phyloP scores from a whole-genome alignment of 2,888 invertebrate genomes.

The Carcina quercana region DNA sequence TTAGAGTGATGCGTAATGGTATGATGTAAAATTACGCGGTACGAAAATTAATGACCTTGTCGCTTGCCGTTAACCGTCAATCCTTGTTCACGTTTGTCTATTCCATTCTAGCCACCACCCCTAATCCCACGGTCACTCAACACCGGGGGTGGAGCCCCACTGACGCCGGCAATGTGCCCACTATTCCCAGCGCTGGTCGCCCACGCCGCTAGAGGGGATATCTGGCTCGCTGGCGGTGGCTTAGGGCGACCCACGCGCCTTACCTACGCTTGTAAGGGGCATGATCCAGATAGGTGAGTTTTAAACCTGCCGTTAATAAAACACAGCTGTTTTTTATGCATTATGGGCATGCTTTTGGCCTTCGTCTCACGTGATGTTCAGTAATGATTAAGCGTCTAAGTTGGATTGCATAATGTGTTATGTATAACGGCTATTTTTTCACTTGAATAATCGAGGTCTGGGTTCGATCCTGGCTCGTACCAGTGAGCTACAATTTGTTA shows the following conservation, averaged over 20 bases:
- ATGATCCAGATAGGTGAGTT: slow-evolving; percentile 50
- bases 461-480: too few relatives aligned
- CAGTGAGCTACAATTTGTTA: too few relatives aligned
- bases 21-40: too few relatives aligned
- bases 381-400: background rate
- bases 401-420: too few relatives aligned
- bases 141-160: slow-evolving; percentile 61
- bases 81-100: too few relatives aligned
- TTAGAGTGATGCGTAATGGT: too few relatives aligned
- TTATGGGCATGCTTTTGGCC: too few relatives aligned
- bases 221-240: slow-evolving; percentile 85
- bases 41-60: too few relatives aligned
- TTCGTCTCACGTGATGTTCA: background rate
- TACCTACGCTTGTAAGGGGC: slow-evolving; percentile 57
- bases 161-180: slow-evolving; percentile 79
- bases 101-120: slow-evolving; percentile 41
- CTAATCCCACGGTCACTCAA: slow-evolving; percentile 54
- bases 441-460: too few relatives aligned
- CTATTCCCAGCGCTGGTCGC: slow-evolving; percentile 86
- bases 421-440: too few relatives aligned
- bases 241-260: slow-evolving; percentile 47
- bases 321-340: too few relatives aligned
- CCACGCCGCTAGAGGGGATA: slow-evolving; percentile 91
- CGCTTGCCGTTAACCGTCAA: too few relatives aligned
- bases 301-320: background rate